phyloP scores from a whole-genome alignment of 2,797 vertebrate genomes.

The Clarias fuscus region DNA sequence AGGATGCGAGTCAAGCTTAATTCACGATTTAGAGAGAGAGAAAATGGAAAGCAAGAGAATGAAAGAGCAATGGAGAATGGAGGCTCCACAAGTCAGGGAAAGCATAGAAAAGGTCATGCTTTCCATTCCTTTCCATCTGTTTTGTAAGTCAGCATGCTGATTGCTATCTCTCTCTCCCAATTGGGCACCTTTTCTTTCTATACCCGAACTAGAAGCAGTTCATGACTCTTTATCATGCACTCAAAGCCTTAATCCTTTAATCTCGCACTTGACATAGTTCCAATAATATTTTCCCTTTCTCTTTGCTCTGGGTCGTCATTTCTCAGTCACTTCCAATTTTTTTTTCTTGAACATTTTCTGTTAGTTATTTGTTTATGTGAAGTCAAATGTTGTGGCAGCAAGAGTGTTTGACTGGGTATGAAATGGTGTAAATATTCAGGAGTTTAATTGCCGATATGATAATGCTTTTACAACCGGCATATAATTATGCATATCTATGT shows the following conservation, averaged over 20 bases:
- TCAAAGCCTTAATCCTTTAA: neutral
- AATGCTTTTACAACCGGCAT: neutral
- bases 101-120: conserved; percentile 32
- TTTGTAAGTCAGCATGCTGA: conserved; percentile 14
- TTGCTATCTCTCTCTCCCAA: neutral
- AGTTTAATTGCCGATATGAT: neutral
- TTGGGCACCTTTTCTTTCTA: conserved; percentile 4
- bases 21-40: neutral
- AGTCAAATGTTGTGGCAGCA: neutral
- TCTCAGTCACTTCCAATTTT: neutral
- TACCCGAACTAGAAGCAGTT: neutral
- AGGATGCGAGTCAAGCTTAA: conserved; percentile 9
- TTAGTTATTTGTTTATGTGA: neutral
- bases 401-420: neutral
- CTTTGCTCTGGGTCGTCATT: neutral
- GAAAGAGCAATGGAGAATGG: neutral
- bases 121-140: conserved; percentile 22
- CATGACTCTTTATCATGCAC: neutral
- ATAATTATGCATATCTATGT: neutral
- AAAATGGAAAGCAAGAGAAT: neutral
- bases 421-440: neutral
- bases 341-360: neutral
- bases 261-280: conserved; percentile 3
- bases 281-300: neutral
- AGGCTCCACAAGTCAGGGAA: conserved; percentile 20